phyloP scores from a whole-genome alignment of 2,888 invertebrate species.

The Argyra leucocephala region DNA sequence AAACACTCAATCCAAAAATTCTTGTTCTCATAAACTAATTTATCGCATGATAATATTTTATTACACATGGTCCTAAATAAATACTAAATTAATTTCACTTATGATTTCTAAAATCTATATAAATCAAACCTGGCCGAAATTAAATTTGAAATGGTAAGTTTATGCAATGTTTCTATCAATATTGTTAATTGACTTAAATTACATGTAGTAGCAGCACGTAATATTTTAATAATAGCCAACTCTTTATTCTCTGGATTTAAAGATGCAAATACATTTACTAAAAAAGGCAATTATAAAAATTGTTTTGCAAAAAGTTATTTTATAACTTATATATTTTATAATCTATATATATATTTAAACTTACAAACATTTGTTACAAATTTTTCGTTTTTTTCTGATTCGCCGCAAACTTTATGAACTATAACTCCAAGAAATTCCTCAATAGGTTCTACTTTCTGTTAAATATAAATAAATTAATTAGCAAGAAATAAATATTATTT shows the following conservation, averaged over 20 bases:
- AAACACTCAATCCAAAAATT: constrained; percentile 89
- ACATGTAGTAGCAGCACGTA: constrained; percentile 63
- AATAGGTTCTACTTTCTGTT: constrained; percentile 67
- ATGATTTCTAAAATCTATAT: not conserved
- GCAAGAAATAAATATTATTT: too few species aligned
- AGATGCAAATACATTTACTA: constrained; percentile 54
- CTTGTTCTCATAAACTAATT: constrained; percentile 67
- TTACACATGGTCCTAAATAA: constrained; percentile 69
- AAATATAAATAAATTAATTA: constrained; percentile 10
- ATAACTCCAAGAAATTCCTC: constrained; percentile 85
- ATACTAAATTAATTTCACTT: not conserved
- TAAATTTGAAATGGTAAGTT: constrained; percentile 60
- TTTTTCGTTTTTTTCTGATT: constrained; percentile 55
- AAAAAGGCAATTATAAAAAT: too few species aligned
- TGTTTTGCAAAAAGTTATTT: constrained; percentile 6
- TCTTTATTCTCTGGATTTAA: constrained; percentile 65
- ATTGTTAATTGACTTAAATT: constrained; percentile 67
- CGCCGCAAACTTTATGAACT: constrained; percentile 63
- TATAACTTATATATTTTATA: not conserved
- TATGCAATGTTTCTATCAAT: constrained; percentile 64
- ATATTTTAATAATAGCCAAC: constrained; percentile 62
- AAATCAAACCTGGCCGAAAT: constrained; percentile 60
- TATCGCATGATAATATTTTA: constrained; percentile 71
- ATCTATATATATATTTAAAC: constrained; percentile 9
- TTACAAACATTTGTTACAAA: constrained; percentile 58